Evolutionary conservation across 2,888 invertebrate genomes (phyloP), one percentile per base, ranked within the genome.

Genomic region (Carpatolechia fugitivella): DNA sequence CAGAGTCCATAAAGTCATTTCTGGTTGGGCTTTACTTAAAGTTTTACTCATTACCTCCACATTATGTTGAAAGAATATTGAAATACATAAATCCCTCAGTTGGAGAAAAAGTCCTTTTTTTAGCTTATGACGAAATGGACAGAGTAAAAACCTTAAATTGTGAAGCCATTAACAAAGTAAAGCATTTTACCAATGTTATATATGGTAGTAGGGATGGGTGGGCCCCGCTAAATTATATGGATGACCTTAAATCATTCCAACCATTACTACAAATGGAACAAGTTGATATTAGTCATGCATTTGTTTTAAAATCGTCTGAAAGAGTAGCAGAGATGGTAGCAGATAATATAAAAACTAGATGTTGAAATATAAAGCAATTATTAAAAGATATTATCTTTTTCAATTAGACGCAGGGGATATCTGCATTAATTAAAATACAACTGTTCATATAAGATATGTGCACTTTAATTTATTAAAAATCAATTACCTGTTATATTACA

Each of bases 111-210:
- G 91, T 95, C 0, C 90, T 96, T 56, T 92, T 91, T 69, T 82
- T 97, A 73, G 96, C 95, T 0, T 91, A 92, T 61, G 93, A 96
- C 72, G 98, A 98, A 90, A 94, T 98, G 94, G 91, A 92, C n/a
- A 81, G 74, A 30, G 95, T 98, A 0, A 90, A 78, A 40, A 91
- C 92, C 38, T 79, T 96, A 35, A 95, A 98, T 67, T 80, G 83
- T 54, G 89, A 92, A 5, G 79, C 92, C 44, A 85, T 98, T 44
- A 76, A 92, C 11, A 93, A 93, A 66, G 82, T 97, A 1, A 94
- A 94, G 74, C 65, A 74, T 63, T 55, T 72, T 6, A 81, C 78
- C 10, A 78, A 81, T 70, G 92, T 98, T 48, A 95, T 96, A 74
- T 98, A 97, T 78, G 95, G 96, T 8, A 83, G 89, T 3, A 91